Conservation (phyloP, 2,113 vertebrate genomes). For the Xyrauchen texanus region DNA sequence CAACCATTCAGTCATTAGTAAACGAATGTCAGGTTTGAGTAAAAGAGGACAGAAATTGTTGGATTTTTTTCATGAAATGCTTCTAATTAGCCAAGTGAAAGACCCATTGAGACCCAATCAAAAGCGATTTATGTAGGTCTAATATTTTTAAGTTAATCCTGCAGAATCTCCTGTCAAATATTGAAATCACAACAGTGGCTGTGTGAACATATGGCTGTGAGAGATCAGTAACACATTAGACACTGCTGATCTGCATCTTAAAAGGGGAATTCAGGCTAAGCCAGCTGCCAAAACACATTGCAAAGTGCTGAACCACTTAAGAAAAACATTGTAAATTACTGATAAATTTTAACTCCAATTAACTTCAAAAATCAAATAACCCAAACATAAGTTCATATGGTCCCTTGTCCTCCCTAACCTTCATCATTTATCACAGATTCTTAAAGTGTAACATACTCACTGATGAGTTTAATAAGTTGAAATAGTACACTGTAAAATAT, state of each 20-base stretch:
- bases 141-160: slow-evolving; percentile 6
- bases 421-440: too few relatives aligned
- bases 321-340: too few relatives aligned
- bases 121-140: slow-evolving; percentile 4
- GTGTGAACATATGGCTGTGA: neutral
- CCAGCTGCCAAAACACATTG: slow-evolving; percentile 28
- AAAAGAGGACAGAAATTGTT: slow-evolving; percentile 10
- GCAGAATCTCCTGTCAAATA: slow-evolving; percentile 7
- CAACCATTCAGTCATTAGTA: slow-evolving; percentile 38
- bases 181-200: slow-evolving; percentile 8
- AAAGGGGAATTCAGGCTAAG: neutral
- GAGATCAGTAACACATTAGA: slow-evolving; percentile 23
- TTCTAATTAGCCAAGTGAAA: slow-evolving; percentile 4
- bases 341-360: too few relatives aligned
- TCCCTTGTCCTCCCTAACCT: too few relatives aligned
- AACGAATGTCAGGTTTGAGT: slow-evolving; percentile 32
- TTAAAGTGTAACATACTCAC: too few relatives aligned
- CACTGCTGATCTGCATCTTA: neutral
- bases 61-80: slow-evolving; percentile 22
- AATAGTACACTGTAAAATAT: too few relatives aligned
- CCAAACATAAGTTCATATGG: too few relatives aligned
- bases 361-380: too few relatives aligned
- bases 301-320: slow-evolving; percentile 1
- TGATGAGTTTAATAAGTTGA: too few relatives aligned
- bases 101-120: neutral